Base-by-base conservation (phyloP, 2,113 vertebrate species). In the Hiodon tergisus region DNA sequence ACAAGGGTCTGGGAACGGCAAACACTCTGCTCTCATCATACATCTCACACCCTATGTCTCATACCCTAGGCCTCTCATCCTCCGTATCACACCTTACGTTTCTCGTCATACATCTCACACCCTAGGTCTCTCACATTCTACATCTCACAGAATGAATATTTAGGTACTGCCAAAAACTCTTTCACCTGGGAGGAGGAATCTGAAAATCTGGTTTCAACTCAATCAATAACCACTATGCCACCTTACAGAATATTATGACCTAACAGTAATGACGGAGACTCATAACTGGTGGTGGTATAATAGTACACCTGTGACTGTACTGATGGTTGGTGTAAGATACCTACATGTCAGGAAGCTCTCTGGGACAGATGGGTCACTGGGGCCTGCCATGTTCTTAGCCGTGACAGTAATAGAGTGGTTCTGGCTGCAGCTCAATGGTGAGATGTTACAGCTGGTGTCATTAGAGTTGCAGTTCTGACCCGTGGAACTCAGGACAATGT, bases 321-420 rank as follows among this genome's bases (percentile, higher is more conserved):
- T 31, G 31, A 31, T 31, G 31, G 31, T 31, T 4, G 52, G 7
- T 13, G 47, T 47, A 47, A 48, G 31, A 65, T 72, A 82, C 86
- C 59, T 91, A 96, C 97, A 90, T 8, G 94, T 96, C 51, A 86
- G 86, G 71, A 95, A 90, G 65, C 81, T 76, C 57, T 78, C 79
- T 6, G 91, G 78, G 0, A 84, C 60, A 1, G 93, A 86, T 3
- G 95, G 92, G 11, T 47, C 69, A 80, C 93, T 97, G 68, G 90
- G 81, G 48, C 97, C 97, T 2, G 92, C 97, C 0, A 84, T 77
- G 9, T 96, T 96, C 14, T 81, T 74, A 6, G 96, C 95, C 6
- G 70, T 78, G 54, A 96, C 91, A 1, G 80, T 83, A 67, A 97
- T 54, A 0, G 83, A 77, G 76, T 93, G 90, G 57, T 93, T 91